These are phyloP conservation scores for Smithornis capensis DNA, from an alignment of 2,113 vertebrate genomes.

Conservation along the genomic window DNA sequence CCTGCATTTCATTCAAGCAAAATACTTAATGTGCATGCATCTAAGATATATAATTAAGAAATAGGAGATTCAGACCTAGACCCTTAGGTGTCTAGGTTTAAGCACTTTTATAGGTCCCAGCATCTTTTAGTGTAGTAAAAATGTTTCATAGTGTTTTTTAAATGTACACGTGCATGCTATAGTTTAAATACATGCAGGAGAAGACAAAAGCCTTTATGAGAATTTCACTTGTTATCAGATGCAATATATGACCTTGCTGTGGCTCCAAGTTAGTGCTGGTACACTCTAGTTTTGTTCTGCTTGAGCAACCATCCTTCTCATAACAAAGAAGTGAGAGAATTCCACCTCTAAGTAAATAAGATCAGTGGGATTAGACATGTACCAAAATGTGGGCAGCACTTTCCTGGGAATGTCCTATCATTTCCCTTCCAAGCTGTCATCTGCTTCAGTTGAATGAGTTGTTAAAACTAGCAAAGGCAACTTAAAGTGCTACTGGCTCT, in stretches of 20 bases:
- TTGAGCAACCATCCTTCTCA: background rate
- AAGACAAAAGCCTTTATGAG: background rate
- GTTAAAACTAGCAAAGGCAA: background rate
- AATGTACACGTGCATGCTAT: background rate
- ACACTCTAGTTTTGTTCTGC: background rate
- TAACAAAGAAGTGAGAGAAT: background rate
- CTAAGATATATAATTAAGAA: background rate
- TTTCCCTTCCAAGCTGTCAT: background rate
- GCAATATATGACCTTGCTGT: background rate
- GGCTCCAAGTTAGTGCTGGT: background rate
- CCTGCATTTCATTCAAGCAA: background rate
- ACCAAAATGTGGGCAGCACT: background rate
- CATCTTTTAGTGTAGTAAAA: background rate
- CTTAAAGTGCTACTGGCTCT: background rate
- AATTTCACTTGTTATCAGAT: background rate
- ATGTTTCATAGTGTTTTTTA: background rate
- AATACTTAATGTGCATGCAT: background rate
- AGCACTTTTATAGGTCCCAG: background rate
- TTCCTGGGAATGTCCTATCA: background rate
- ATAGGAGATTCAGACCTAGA: background rate
- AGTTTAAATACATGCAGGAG: background rate
- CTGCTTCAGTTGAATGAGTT: background rate
- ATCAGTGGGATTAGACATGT: background rate
- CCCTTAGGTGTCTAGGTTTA: background rate
- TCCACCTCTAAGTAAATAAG: background rate